Base-by-base conservation (phyloP, 2,113 vertebrate species). In the Semnornis frantzii region DNA sequence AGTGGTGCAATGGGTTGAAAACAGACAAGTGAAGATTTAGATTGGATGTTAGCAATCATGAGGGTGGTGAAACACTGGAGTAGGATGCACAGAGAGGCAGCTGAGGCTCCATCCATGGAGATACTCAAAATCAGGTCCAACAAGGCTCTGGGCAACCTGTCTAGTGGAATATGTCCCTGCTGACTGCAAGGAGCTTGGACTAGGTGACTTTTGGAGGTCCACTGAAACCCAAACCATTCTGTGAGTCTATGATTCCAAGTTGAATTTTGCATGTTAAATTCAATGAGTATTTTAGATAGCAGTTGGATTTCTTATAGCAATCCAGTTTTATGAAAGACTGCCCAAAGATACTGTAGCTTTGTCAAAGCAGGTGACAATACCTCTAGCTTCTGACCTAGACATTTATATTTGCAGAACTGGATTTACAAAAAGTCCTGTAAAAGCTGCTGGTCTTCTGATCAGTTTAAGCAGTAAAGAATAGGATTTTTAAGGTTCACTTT, bases 381-480 rank as follows among this genome's bases (percentile, higher is more conserved):
- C 81, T 81, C 60, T 60, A 77, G 48, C 31, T 87, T 89, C 78
- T 93, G 89, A 95, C 74, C 63, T 80, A 89, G 71, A 94, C 57
- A 69, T 28, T 87, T 89, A 79, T 46, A 81, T 89, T 87, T 89
- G 91, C 23, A 77, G 60, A 82, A 85, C 30, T 39, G 37, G 27
- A 91, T 94, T 91, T 85, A 88, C 27, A 83, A 78, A 90, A 90
- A 74, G 33, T 58, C 30, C 65, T 46, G 39, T 18, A 64, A 77
- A 89, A 93, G 57, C 33, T 76, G 23, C 13, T 68, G 60, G 37
- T 85, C 54, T 71, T 91, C 58, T 60, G 48, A 91, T 87, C 78
- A 77, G 57, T 72, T 92, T 69, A 80, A 74, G 58, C 31, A 83
- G 46, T 64, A 74, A 89, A 89, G 10, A 79, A 66, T 8, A 6